Conservation (phyloP, 2,113 vertebrate genomes). For the Cheirogaleus medius region DNA sequence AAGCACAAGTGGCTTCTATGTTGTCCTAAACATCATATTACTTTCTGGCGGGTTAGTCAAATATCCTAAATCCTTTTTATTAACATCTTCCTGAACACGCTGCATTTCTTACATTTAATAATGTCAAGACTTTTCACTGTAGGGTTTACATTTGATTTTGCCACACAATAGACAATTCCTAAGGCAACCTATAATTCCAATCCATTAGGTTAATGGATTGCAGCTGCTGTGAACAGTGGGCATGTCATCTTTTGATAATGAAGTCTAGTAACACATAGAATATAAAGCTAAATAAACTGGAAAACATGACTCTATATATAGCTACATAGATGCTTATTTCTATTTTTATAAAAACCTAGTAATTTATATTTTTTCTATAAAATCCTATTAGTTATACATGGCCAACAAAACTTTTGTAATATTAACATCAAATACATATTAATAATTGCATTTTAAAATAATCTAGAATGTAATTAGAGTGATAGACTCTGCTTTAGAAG, state of each 20-base stretch:
- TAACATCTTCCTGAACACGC: slow-evolving; percentile 20
- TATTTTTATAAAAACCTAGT: not conserved
- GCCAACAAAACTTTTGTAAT: not conserved
- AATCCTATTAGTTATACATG: not conserved
- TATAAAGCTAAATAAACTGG: slow-evolving; percentile 74
- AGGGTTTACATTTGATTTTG: slow-evolving; percentile 79
- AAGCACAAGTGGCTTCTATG: not conserved
- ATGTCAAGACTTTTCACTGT: slow-evolving; percentile 76
- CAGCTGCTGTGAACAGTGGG: slow-evolving; percentile 80
- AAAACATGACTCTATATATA: slow-evolving; percentile 41
- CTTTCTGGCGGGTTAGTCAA: not conserved
- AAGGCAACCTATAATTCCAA: slow-evolving; percentile 81
- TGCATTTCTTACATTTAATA: slow-evolving; percentile 77
- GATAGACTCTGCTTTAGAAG: not conserved
- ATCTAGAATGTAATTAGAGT: not conserved
- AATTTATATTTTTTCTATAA: not conserved
- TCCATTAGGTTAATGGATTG: slow-evolving; percentile 84
- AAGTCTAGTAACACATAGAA: slow-evolving; percentile 57
- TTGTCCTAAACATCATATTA: not conserved
- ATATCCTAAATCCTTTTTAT: not conserved
- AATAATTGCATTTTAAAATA: slow-evolving; percentile 31
- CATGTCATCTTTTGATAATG: slow-evolving; percentile 77
- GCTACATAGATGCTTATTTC: slow-evolving; percentile 23
- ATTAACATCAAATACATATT: slow-evolving; percentile 10
- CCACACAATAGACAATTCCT: slow-evolving; percentile 77